Conservation (phyloP, 2,797 vertebrate species). For the Coendou prehensilis region DNA sequence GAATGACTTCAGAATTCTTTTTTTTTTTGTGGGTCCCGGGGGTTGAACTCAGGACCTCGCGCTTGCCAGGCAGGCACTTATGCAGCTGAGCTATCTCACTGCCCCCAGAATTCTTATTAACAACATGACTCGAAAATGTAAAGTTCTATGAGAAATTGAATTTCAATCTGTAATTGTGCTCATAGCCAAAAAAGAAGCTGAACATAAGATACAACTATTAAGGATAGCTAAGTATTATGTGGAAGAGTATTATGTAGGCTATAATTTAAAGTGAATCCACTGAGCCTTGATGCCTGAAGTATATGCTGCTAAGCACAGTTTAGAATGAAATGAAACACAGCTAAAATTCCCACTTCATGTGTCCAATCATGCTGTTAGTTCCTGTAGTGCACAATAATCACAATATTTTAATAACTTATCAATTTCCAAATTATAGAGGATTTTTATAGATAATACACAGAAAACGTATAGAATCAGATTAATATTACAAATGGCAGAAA, state of each 20-base stretch:
- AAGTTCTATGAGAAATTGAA: constrained; percentile 40
- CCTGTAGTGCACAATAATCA: not conserved
- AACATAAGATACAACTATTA: not conserved
- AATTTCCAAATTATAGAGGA: not conserved
- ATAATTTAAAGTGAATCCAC: not conserved
- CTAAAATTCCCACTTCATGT: not conserved
- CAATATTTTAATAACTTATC: not conserved
- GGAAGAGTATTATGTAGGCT: not conserved
- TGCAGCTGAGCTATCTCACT: no score
- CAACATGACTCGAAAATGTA: not conserved
- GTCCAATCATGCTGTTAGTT: not conserved
- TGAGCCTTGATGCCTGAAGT: not conserved
- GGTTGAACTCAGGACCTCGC: no score
- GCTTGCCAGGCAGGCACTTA: no score
- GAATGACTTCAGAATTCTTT: not conserved
- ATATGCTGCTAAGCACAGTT: not conserved
- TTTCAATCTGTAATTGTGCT: constrained; percentile 3
- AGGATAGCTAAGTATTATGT: not conserved
- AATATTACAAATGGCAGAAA: not conserved
- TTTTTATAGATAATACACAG: not conserved
- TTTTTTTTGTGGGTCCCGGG: no score
- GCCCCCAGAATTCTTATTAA: not conserved
- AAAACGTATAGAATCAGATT: not conserved
- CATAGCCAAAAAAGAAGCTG: not conserved
- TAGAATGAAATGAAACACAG: not conserved